These are phyloP conservation scores for Ahaetulla prasina DNA, from an alignment of 2,113 vertebrate species.

Conservation along the genomic window DNA sequence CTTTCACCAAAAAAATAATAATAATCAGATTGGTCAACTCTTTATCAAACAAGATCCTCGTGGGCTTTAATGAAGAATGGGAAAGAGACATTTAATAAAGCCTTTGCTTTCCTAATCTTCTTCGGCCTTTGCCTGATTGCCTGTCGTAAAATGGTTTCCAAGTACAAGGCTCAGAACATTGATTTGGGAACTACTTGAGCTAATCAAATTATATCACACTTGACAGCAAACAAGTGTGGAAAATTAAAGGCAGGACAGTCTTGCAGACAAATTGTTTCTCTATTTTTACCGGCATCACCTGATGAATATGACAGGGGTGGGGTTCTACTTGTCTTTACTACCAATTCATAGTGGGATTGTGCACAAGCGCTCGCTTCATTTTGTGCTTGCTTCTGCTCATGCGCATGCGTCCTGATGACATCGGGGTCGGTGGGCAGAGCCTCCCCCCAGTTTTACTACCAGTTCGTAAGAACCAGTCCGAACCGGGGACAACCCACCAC, in stretches of 20 bases:
- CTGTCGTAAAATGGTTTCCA: neutral
- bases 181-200: neutral
- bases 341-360: too few relatives aligned
- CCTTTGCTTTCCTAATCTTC: neutral
- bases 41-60: neutral
- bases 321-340: too few relatives aligned
- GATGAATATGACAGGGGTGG: too few relatives aligned
- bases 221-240: neutral
- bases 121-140: neutral
- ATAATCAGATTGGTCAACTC: neutral
- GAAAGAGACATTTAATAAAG: neutral
- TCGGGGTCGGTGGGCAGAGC: too few relatives aligned
- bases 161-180: neutral
- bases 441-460: too few relatives aligned
- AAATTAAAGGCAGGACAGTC: neutral
- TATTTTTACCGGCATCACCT: neutral
- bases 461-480: too few relatives aligned
- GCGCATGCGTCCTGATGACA: too few relatives aligned
- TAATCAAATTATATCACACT: neutral
- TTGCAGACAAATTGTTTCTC: neutral
- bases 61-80: neutral
- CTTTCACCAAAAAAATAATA: neutral
- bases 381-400: too few relatives aligned
- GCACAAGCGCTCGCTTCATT: too few relatives aligned
- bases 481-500: too few relatives aligned